Evolutionary conservation across 1,140 invertebrate species (phyloP).

Genomic region (Eubasilissa regina): DNA sequence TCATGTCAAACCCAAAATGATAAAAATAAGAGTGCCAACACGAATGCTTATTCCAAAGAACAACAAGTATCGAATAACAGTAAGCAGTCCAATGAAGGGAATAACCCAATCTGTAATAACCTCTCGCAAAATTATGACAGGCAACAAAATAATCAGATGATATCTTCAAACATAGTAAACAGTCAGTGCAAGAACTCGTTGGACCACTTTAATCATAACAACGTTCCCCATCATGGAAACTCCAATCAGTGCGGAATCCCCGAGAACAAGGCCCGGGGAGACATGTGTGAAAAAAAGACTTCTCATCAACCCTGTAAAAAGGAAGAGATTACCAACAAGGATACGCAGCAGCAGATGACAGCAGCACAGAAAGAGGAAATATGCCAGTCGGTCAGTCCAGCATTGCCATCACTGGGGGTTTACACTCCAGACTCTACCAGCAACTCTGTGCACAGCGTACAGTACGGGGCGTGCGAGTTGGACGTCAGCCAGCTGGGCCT

Average conservation of each 20-base stretch:
- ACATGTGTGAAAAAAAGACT: constrained; percentile 73
- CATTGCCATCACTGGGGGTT: constrained; percentile 84
- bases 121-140: constrained; percentile 51
- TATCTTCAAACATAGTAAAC: constrained; percentile 44
- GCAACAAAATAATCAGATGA: constrained; percentile 54
- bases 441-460: constrained; percentile 87
- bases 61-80: constrained; percentile 58
- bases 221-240: constrained; percentile 64
- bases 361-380: constrained; percentile 67
- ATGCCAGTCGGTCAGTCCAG: constrained; percentile 73
- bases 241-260: constrained; percentile 59
- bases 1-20: constrained; percentile 71
- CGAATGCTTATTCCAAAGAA: constrained; percentile 60
- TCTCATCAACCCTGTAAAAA: constrained; percentile 71
- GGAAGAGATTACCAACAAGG: constrained; percentile 66
- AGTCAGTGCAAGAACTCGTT: constrained; percentile 63
- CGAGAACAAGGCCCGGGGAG: constrained; percentile 62
- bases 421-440: constrained; percentile 89
- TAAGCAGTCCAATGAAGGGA: constrained; percentile 40
- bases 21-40: constrained; percentile 60
- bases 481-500: constrained; percentile 88
- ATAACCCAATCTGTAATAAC: constrained; percentile 39
- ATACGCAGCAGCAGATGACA: constrained; percentile 58
- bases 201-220: constrained; percentile 65
- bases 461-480: constrained; percentile 85